Percentiles rank a stretch among this genome's conserved stretches.
Conservation (phyloP, 2,888 invertebrate genomes). For the Oxycera nigricornis region DNA sequence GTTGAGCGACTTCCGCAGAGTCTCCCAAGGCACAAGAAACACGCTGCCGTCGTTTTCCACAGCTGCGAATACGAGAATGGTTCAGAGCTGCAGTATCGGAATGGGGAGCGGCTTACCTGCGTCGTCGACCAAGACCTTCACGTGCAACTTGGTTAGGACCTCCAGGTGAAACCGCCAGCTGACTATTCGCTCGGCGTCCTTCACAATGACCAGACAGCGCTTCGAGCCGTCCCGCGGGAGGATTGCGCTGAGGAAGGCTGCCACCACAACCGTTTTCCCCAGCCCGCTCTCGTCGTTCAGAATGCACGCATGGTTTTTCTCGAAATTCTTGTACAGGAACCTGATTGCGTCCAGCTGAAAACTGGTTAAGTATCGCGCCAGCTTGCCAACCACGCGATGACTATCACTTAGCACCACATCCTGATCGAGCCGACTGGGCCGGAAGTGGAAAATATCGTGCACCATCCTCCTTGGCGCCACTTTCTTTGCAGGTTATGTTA, state of each 20-base stretch:
- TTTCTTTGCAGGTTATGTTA: slow-evolving; percentile 14
- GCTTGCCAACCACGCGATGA: slow-evolving; percentile 50
- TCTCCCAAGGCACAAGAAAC: slow-evolving; percentile 58
- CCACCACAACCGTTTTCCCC: slow-evolving; percentile 56
- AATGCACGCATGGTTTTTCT: slow-evolving; percentile 55
- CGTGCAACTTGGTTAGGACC: slow-evolving; percentile 53
- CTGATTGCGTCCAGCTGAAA: slow-evolving; percentile 58
- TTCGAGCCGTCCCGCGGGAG: slow-evolving; percentile 48
- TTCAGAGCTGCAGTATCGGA: too few relatives aligned
- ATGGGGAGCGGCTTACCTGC: slow-evolving; percentile 49
- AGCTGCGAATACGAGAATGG: slow-evolving; percentile 49
- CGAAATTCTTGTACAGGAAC: slow-evolving; percentile 56
- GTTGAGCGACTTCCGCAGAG: slow-evolving; percentile 54
- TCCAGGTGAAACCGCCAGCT: slow-evolving; percentile 59
- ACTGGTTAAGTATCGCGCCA: slow-evolving; percentile 56
- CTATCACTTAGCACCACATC: slow-evolving; percentile 54
- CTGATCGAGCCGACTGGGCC: slow-evolving; percentile 54
- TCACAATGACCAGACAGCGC: slow-evolving; percentile 56
- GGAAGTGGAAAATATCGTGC: slow-evolving; percentile 56
- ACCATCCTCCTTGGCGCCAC: slow-evolving; percentile 26
- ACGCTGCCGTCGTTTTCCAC: slow-evolving; percentile 54
- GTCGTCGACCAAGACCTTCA: slow-evolving; percentile 53
- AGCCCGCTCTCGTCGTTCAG: slow-evolving; percentile 60
- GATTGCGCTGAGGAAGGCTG: slow-evolving; percentile 53
- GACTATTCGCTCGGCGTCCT: slow-evolving; percentile 55